Evolutionary conservation across 2,797 vertebrate genomes (phyloP).

Genomic region (Tinamus major): DNA sequence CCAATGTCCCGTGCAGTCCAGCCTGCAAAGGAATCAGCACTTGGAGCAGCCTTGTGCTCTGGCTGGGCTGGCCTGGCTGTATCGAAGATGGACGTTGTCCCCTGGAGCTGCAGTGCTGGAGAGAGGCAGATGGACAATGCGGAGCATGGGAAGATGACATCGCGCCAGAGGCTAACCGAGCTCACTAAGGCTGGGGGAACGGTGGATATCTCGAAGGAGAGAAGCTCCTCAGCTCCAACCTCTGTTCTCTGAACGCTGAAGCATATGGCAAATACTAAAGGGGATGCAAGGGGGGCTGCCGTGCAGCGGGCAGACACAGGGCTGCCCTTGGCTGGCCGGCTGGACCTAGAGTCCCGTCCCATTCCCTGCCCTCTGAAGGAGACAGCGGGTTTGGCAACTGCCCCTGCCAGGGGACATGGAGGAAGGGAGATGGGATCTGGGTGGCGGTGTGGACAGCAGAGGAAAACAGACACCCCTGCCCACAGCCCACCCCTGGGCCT

Average conservation of each 20-base stretch:
- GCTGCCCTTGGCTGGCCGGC: background rate
- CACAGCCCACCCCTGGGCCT: background rate
- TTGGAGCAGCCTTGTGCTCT: background rate
- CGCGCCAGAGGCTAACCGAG: conserved; percentile 47
- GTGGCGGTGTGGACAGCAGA: background rate
- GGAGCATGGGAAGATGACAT: background rate
- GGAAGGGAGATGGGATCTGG: background rate
- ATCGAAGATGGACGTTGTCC: background rate
- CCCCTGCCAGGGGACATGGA: background rate
- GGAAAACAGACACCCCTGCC: background rate
- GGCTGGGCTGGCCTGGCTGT: accelerated
- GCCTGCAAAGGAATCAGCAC: background rate
- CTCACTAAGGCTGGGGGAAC: conserved; percentile 54
- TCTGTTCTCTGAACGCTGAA: background rate
- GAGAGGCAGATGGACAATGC: background rate
- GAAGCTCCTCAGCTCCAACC: background rate
- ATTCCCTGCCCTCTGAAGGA: background rate
- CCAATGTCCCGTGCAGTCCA: background rate
- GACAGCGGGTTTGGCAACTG: accelerated
- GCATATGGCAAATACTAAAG: background rate
- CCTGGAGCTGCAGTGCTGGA: background rate
- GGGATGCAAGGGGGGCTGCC: accelerated
- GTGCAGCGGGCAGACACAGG: background rate
- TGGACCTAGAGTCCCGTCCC: background rate
- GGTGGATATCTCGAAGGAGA: conserved; percentile 21